Evolutionary conservation across 2,888 invertebrate species (phyloP).

Genomic region (Acronicta leporina): DNA sequence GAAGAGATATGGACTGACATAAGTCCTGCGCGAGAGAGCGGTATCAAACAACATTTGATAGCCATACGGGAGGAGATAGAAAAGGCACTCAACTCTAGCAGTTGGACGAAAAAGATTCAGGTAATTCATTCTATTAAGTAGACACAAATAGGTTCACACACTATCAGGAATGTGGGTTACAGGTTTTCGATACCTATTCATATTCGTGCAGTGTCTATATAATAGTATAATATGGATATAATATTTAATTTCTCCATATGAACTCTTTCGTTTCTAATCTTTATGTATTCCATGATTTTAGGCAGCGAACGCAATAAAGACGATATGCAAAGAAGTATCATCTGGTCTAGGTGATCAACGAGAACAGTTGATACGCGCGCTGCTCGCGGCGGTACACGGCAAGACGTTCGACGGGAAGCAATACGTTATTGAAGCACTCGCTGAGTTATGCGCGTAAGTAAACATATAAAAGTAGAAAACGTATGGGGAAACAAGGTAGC

Average conservation of each 20-base stretch:
- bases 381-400: conserved; percentile 92
- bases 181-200: no score
- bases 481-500: no score
- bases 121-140: conserved; percentile 64
- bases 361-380: conserved; percentile 90
- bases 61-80: conserved; percentile 92
- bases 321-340: conserved; percentile 91
- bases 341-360: conserved; percentile 91
- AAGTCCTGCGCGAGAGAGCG: conserved; percentile 95
- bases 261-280: neutral
- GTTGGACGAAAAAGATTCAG: conserved; percentile 96
- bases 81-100: conserved; percentile 93
- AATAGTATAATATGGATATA: no score
- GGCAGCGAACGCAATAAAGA: conserved; percentile 94
- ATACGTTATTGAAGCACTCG: conserved; percentile 93
- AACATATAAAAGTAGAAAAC: neutral
- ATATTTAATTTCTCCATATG: no score
- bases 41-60: conserved; percentile 93
- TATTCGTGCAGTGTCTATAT: no score
- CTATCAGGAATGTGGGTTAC: no score
- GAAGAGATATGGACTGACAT: conserved; percentile 97
- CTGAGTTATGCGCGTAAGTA: conserved; percentile 93
- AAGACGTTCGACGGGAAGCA: conserved; percentile 98
- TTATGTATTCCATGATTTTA: conserved; percentile 61
- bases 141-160: neutral